Percentiles rank a stretch among this genome's conserved stretches.
Conservation (phyloP, 1,140 invertebrate species). For the Drosophila auraria region DNA sequence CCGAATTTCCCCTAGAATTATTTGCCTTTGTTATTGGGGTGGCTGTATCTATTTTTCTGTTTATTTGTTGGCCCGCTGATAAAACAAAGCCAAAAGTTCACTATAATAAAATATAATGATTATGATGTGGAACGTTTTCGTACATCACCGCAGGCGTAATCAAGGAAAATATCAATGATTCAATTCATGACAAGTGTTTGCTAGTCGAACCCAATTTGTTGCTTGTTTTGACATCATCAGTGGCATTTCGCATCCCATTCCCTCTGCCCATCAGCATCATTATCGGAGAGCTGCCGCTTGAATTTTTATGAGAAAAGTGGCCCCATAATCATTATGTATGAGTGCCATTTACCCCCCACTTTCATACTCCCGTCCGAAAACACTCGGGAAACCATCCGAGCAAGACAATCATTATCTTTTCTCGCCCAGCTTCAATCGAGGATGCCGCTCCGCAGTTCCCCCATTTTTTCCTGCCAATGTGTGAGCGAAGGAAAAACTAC, state of each 20-base stretch:
- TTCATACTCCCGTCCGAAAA: conserved; percentile 9
- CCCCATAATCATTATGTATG: conserved; percentile 79
- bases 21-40: conserved; percentile 40
- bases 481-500: conserved; percentile 44
- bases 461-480: conserved; percentile 1
- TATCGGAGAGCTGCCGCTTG: conserved; percentile 66
- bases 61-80: conserved; percentile 9
- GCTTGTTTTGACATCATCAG: conserved; percentile 77
- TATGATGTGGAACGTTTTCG: conserved; percentile 54
- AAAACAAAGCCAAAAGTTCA: conserved; percentile 57
- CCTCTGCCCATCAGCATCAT: conserved; percentile 46
- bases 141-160: conserved; percentile 53
- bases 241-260: conserved; percentile 36
- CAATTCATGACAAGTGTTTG: conserved; percentile 74
- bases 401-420: conserved; percentile 70
- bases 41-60: background rate
- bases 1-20: background rate
- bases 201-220: conserved; percentile 70
- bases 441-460: background rate
- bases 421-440: conserved; percentile 38
- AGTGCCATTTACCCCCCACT: conserved; percentile 60
- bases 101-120: conserved; percentile 77
- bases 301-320: conserved; percentile 81
- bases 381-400: conserved; percentile 32
- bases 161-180: conserved; percentile 75